phyloP scores from a whole-genome alignment of 2,113 vertebrate species.

The Micromys minutus region DNA sequence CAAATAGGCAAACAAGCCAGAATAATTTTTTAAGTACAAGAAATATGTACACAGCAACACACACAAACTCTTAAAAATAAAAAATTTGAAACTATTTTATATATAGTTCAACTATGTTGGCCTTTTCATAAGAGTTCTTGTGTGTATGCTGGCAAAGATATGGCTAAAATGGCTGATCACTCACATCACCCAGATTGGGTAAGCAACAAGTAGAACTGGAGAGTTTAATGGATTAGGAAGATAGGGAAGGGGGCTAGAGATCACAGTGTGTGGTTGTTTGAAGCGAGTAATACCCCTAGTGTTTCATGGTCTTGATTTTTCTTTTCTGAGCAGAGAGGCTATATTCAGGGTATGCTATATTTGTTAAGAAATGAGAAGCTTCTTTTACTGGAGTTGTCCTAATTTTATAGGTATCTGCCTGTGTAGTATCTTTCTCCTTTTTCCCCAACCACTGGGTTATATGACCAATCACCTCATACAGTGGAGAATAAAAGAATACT shows the following conservation, averaged over 20 bases:
- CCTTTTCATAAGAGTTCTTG: background rate
- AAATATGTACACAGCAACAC: too few species aligned
- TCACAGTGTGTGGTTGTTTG: background rate
- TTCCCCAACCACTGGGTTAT: background rate
- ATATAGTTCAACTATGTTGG: background rate
- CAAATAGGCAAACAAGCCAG: background rate
- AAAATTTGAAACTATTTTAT: background rate
- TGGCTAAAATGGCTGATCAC: background rate
- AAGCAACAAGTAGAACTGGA: background rate
- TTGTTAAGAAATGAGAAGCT: background rate
- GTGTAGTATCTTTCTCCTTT: conserved; percentile 29
- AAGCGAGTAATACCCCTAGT: background rate
- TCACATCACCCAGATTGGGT: background rate
- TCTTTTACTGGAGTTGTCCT: conserved; percentile 14
- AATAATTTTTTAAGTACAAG: background rate
- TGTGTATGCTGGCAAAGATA: background rate
- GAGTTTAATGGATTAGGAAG: background rate
- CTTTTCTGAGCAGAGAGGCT: conserved; percentile 3
- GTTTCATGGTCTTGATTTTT: conserved; percentile 26
- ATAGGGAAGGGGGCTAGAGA: conserved; percentile 4
- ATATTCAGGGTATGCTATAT: conserved; percentile 44
- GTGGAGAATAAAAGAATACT: background rate
- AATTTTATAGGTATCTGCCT: conserved; percentile 14
- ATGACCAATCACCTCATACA: background rate
- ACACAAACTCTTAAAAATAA: too few species aligned